Percentiles rank a stretch among this genome's conserved stretches.
Evolutionary conservation across 2,888 invertebrate genomes (phyloP).

Genomic region (Patella pellucida): DNA sequence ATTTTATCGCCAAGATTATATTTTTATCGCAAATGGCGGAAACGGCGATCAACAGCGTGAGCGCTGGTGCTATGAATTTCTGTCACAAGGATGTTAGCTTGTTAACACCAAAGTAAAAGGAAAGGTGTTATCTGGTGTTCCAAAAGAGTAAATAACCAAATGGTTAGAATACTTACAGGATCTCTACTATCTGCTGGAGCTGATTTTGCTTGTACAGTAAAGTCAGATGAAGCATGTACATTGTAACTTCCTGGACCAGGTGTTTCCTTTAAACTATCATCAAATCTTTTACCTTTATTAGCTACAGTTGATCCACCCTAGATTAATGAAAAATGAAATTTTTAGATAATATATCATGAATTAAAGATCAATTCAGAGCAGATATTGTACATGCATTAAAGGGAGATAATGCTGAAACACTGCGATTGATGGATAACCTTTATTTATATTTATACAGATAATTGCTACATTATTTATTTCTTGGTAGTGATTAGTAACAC

Average conservation of each 20-base stretch:
- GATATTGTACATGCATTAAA: not conserved
- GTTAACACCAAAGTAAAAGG: too few species aligned
- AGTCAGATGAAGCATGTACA: conserved; percentile 51
- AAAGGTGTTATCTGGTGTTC: too few species aligned
- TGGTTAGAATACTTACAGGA: not conserved
- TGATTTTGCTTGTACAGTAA: conserved; percentile 42
- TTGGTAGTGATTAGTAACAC: too few species aligned
- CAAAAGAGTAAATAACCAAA: too few species aligned
- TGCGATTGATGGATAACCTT: too few species aligned
- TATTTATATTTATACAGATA: too few species aligned
- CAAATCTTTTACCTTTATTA: conserved; percentile 63
- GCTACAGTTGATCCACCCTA: conserved; percentile 66
- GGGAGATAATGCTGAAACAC: conserved; percentile 5
- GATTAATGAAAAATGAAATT: not conserved
- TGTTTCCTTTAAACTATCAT: conserved; percentile 42
- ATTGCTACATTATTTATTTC: too few species aligned
- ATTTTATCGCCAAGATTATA: too few species aligned
- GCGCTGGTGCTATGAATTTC: too few species aligned
- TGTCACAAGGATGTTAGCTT: too few species aligned
- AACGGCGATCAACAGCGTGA: too few species aligned
- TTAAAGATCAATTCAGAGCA: not conserved
- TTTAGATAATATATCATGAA: not conserved
- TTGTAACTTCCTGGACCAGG: conserved; percentile 66
- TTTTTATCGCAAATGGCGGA: too few species aligned
- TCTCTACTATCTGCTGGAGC: conserved; percentile 35